A percentile compares a stretch with the other conserved stretches of the same genome.
phyloP scores from a whole-genome alignment of 2,888 invertebrate species.

The Aelia acuminata region DNA sequence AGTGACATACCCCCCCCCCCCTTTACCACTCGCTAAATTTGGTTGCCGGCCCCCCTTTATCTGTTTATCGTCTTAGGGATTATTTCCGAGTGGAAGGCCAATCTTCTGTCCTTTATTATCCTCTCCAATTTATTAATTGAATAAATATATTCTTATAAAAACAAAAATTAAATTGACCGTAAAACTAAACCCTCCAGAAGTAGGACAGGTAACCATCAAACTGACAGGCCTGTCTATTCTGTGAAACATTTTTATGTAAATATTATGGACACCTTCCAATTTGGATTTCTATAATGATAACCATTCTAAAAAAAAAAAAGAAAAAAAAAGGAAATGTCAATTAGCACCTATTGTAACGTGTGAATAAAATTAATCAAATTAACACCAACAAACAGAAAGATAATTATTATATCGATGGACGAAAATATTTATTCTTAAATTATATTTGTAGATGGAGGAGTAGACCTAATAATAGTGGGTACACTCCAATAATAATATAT shows the following conservation, averaged over 20 bases:
- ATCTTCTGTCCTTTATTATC: background rate
- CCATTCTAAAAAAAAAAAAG: background rate
- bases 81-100: background rate
- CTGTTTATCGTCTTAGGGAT: background rate
- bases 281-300: background rate
- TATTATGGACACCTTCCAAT: background rate
- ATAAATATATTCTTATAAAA: background rate
- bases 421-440: too few relatives aligned
- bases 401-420: too few relatives aligned
- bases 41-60: background rate
- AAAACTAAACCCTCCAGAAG: background rate
- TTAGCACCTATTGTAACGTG: background rate
- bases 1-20: background rate
- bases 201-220: background rate
- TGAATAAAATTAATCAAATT: background rate
- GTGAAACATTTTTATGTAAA: background rate
- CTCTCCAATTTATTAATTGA: background rate
- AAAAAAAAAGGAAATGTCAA: background rate
- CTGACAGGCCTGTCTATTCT: background rate
- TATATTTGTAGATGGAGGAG: too few relatives aligned
- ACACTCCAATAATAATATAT: too few relatives aligned
- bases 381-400: too few relatives aligned
- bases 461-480: too few relatives aligned
- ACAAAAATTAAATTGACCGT: background rate
- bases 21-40: background rate